Conservation (phyloP, 2,113 vertebrate species). For the Odobenus rosmarus region DNA sequence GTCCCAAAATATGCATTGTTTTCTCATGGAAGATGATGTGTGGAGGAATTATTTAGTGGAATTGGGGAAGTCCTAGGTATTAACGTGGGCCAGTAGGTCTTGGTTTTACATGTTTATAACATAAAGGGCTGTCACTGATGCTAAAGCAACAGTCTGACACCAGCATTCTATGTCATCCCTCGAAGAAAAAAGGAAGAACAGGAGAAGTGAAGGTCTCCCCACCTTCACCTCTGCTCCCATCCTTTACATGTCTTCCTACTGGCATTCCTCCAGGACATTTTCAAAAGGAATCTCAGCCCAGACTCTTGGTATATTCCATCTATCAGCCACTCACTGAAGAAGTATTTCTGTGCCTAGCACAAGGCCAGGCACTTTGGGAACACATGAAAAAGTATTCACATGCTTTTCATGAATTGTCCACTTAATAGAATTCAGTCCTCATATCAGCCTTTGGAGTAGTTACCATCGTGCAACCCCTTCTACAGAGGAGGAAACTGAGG, state of each 20-base stretch:
- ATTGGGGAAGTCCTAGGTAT: background rate
- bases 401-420: background rate
- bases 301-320: background rate
- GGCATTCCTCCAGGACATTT: background rate
- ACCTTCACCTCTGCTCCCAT: background rate
- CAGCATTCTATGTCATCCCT: background rate
- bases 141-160: background rate
- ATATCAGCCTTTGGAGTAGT: background rate
- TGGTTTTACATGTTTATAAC: background rate
- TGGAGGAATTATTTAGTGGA: background rate
- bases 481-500: background rate
- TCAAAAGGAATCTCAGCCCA: background rate
- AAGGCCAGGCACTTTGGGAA: background rate
- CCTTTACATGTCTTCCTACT: background rate
- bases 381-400: background rate
- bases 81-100: background rate
- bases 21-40: background rate
- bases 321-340: background rate
- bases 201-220: background rate
- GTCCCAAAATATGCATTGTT: background rate
- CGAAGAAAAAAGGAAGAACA: background rate
- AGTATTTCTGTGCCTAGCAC: background rate
- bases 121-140: background rate
- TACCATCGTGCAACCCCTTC: background rate
- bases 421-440: background rate